A percentile compares a stretch with the other conserved stretches of the same genome.
phyloP scores from a whole-genome alignment of 2,888 invertebrate species.

The Apamea monoglypha region DNA sequence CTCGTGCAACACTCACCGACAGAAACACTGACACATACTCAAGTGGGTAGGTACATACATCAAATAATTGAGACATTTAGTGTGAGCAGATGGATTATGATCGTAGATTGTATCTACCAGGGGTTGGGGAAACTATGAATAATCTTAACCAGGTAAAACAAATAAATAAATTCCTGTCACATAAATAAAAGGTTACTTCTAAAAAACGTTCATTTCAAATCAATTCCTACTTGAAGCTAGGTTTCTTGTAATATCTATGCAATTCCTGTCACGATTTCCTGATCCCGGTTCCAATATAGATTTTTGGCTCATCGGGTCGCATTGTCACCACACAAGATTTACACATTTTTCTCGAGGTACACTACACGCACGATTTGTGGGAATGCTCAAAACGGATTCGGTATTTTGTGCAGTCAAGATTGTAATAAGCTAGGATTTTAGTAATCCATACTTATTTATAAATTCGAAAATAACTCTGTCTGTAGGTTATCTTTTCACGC shows the following conservation, averaged over 20 bases:
- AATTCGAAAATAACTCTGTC: too few species aligned
- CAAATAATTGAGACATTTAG: too few species aligned
- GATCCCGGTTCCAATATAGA: conserved; percentile 11
- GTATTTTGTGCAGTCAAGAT: neutral
- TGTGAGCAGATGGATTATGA: too few species aligned
- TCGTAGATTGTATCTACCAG: too few species aligned
- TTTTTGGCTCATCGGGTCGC: conserved; percentile 30
- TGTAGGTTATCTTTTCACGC: too few species aligned
- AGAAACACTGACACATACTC: too few species aligned
- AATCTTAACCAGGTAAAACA: neutral
- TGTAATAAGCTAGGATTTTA: neutral
- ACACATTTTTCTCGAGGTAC: conserved; percentile 31
- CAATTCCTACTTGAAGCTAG: neutral
- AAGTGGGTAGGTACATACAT: too few species aligned
- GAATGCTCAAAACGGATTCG: neutral
- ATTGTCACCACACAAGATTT: conserved; percentile 46
- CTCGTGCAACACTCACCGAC: too few species aligned
- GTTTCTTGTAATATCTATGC: neutral
- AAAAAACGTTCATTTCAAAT: conserved; percentile 14
- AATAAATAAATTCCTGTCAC: neutral
- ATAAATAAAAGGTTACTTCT: neutral
- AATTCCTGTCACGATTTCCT: conserved; percentile 48
- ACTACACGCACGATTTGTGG: neutral
- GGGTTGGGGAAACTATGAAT: neutral
- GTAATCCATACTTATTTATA: neutral